Conservation (phyloP, 1,140 invertebrate species). For the Adelges cooleyi region DNA sequence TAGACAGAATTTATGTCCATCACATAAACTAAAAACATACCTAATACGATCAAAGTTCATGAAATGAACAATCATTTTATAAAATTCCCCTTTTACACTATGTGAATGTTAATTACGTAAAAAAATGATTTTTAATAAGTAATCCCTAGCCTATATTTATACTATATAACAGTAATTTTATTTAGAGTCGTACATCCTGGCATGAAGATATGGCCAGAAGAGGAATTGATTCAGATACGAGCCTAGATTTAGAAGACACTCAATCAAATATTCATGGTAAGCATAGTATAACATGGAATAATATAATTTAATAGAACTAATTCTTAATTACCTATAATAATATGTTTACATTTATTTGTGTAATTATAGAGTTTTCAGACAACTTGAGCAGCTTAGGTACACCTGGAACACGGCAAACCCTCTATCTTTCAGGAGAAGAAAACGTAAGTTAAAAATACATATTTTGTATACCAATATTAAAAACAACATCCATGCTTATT, state of each 20-base stretch:
- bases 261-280: slow-evolving; percentile 20
- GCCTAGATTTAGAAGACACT: slow-evolving; percentile 41
- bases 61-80: too few relatives aligned
- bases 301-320: not conserved
- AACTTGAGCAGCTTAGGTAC: slow-evolving; percentile 48
- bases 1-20: too few relatives aligned
- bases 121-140: too few relatives aligned
- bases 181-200: slow-evolving; percentile 61
- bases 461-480: not conserved
- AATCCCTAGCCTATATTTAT: too few relatives aligned
- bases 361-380: slow-evolving; percentile 25
- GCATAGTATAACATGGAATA: not conserved
- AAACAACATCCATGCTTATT: not conserved
- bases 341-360: not conserved
- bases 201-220: slow-evolving; percentile 54
- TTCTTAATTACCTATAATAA: not conserved
- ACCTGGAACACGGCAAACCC: slow-evolving; percentile 63
- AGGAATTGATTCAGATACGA: slow-evolving; percentile 67
- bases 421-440: slow-evolving; percentile 69
- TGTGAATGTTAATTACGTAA: too few relatives aligned
- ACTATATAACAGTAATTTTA: slow-evolving; percentile 31
- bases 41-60: too few relatives aligned
- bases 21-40: too few relatives aligned
- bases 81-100: too few relatives aligned
- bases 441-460: slow-evolving; percentile 26